A percentile compares a stretch with the other conserved stretches of the same genome.
phyloP scores from a whole-genome alignment of 1,140 invertebrate genomes.

The Rhopalosiphum maidis region DNA sequence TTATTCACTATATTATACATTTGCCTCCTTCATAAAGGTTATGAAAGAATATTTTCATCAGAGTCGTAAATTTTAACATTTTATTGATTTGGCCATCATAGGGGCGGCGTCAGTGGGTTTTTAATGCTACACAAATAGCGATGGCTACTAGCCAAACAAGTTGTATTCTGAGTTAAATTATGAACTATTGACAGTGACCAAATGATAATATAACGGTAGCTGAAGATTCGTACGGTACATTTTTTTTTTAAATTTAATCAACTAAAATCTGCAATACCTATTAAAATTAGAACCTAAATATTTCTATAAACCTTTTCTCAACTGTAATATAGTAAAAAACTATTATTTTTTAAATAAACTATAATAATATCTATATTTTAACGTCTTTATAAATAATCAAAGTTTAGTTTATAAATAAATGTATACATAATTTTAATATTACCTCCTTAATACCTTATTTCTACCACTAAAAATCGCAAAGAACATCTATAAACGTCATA shows the following conservation, averaged over 20 bases:
- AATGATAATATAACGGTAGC: neutral
- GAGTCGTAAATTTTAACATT: slow-evolving; percentile 46
- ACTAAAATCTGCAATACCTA: neutral
- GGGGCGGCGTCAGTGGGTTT: neutral
- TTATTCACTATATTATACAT: neutral
- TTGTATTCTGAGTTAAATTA: slow-evolving; percentile 26
- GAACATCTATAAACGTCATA: too few species aligned
- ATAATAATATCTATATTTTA: neutral
- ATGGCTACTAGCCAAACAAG: slow-evolving; percentile 53
- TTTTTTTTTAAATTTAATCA: slow-evolving; percentile 9
- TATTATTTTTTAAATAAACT: neutral
- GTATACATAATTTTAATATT: neutral
- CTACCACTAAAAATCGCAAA: too few species aligned
- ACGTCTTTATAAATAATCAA: neutral
- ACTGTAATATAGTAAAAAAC: neutral
- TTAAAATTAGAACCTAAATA: neutral
- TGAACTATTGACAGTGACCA: slow-evolving; percentile 33
- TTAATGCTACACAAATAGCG: slow-evolving; percentile 28
- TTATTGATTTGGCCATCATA: slow-evolving; percentile 43
- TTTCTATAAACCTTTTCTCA: neutral
- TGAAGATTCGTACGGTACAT: neutral
- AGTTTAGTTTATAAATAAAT: neutral
- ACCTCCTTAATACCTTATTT: too few species aligned
- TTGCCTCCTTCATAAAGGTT: neutral
- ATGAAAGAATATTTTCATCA: slow-evolving; percentile 38